Conservation (phyloP, 2,888 invertebrate species). For the Sphecodes monilicornis region DNA sequence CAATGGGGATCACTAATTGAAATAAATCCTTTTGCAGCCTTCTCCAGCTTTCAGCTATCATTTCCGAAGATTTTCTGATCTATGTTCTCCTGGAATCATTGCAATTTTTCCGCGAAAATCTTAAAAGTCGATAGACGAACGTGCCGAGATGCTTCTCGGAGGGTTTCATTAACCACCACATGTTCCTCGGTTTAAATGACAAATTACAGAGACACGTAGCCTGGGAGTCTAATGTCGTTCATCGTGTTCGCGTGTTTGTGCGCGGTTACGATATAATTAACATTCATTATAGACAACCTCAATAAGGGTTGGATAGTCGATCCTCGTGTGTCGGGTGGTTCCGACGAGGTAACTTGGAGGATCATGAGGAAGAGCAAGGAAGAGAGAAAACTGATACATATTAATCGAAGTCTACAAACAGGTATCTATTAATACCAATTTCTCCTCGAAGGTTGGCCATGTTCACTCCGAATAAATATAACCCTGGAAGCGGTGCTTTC, state of each 20-base stretch:
- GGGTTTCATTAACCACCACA: no score
- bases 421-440: slow-evolving; percentile 51
- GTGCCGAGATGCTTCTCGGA: no score
- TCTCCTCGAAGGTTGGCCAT: slow-evolving; percentile 42
- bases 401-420: slow-evolving; percentile 57
- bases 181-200: slow-evolving; percentile 8
- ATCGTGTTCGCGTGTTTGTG: neutral
- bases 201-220: slow-evolving; percentile 29
- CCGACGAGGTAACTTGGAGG: slow-evolving; percentile 38
- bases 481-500: slow-evolving; percentile 34
- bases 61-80: no score
- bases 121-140: no score
- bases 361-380: slow-evolving; percentile 21
- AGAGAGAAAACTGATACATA: slow-evolving; percentile 36
- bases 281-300: slow-evolving; percentile 58
- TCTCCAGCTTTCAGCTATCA: no score
- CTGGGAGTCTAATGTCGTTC: no score
- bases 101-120: no score
- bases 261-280: slow-evolving; percentile 43
- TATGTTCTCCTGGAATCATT: no score
- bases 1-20: no score
- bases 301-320: slow-evolving; percentile 54
- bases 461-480: slow-evolving; percentile 62
- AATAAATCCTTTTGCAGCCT: no score
- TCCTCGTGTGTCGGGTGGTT: slow-evolving; percentile 13